Percentiles rank a stretch among this genome's conserved stretches.
These are phyloP conservation scores for Hirtodrosophila cameraria DNA, from an alignment of 2,888 invertebrate genomes.

Conservation along the genomic window DNA sequence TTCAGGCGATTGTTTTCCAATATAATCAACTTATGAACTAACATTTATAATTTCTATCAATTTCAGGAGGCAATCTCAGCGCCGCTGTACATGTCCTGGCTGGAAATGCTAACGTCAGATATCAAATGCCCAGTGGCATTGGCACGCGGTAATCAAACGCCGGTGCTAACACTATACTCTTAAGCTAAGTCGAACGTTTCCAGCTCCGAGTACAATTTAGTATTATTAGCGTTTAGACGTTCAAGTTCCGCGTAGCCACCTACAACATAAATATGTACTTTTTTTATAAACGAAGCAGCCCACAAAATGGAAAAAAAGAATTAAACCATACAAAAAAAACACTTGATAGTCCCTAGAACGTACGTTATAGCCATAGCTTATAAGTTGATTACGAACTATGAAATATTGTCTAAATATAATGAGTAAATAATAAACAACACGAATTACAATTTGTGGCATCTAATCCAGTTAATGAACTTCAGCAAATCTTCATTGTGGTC, in stretches of 20 bases:
- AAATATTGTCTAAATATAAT: constrained; percentile 44
- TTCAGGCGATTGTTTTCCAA: too few species aligned
- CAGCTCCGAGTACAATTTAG: constrained; percentile 76
- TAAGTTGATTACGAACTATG: constrained; percentile 60
- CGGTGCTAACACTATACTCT: constrained; percentile 95
- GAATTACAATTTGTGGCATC: constrained; percentile 35
- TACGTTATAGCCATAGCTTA: constrained; percentile 49
- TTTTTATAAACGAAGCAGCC: constrained; percentile 33
- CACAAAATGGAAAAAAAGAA: not conserved
- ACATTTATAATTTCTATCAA: not conserved
- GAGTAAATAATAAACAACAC: constrained; percentile 34
- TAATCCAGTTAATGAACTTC: constrained; percentile 38
- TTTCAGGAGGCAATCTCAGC: constrained; percentile 92
- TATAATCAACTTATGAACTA: not conserved
- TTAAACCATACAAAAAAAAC: constrained; percentile 12
- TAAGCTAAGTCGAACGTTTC: constrained; percentile 84
- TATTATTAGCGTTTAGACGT: constrained; percentile 79
- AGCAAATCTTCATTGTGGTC: constrained; percentile 37
- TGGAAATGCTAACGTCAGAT: constrained; percentile 94
- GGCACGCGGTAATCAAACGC: constrained; percentile 94
- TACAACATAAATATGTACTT: constrained; percentile 18
- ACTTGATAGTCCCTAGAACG: constrained; percentile 61
- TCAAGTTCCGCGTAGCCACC: constrained; percentile 54
- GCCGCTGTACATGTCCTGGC: constrained; percentile 97
- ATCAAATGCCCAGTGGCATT: constrained; percentile 94